Conservation (phyloP, 2,888 invertebrate genomes). For the Atethmia centrago region DNA sequence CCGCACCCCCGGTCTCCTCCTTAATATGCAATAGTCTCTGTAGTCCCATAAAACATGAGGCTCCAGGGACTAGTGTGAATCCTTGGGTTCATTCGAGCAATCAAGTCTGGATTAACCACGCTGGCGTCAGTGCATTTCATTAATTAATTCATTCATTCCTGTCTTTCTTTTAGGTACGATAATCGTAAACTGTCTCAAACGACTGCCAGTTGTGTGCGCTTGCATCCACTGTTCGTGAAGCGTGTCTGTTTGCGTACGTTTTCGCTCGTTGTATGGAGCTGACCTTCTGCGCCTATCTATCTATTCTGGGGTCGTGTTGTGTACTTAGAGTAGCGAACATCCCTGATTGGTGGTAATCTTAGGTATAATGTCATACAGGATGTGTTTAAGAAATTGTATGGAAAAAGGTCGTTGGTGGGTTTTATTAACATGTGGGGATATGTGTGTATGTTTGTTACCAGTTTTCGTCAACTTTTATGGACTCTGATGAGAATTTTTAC, state of each 20-base stretch:
- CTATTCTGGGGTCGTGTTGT: conserved; percentile 7
- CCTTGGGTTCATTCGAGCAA: too few species aligned
- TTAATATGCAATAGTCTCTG: too few species aligned
- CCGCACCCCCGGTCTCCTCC: too few species aligned
- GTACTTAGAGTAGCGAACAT: conserved; percentile 29
- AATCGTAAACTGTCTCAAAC: neutral
- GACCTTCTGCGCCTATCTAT: neutral
- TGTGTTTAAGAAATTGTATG: conserved; percentile 9
- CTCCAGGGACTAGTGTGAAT: too few species aligned
- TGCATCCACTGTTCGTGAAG: neutral
- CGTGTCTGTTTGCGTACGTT: neutral
- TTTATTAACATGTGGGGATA: neutral
- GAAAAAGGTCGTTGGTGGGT: conserved; percentile 2
- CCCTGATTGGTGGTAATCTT: conserved; percentile 51
- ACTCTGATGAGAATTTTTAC: too few species aligned
- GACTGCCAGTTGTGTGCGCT: neutral
- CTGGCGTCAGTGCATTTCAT: too few species aligned
- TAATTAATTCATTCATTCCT: too few species aligned
- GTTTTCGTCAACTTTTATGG: too few species aligned
- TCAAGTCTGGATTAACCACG: too few species aligned
- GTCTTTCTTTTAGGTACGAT: neutral
- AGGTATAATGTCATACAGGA: conserved; percentile 19
- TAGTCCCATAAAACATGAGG: too few species aligned
- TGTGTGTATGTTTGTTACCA: too few species aligned
- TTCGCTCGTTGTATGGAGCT: neutral